These are phyloP conservation scores for Stenopsyche tienmushanensis DNA, from an alignment of 1,140 invertebrate species.

Conservation along the genomic window DNA sequence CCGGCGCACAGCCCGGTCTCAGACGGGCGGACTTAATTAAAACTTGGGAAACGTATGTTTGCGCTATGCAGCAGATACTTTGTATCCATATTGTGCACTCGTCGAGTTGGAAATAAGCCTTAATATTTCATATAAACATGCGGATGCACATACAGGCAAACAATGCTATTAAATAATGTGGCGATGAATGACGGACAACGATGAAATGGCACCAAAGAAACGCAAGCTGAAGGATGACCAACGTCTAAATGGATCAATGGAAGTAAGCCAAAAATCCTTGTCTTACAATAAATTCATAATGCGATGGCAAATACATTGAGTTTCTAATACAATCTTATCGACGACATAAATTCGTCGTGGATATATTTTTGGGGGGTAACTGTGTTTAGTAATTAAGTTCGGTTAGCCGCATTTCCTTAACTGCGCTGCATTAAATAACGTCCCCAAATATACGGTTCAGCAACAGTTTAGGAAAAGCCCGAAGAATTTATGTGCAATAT, in stretches of 20 bases:
- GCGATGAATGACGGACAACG: no score
- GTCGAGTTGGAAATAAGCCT: no score
- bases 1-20: neutral
- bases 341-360: neutral
- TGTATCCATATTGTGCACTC: no score
- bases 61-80: neutral
- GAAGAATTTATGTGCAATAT: neutral
- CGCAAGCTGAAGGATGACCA: neutral
- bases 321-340: neutral
- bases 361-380: neutral
- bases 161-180: no score
- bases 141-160: no score
- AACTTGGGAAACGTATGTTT: neutral
- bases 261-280: no score
- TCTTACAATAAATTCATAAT: neutral
- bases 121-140: no score
- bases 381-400: neutral
- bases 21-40: neutral
- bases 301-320: neutral
- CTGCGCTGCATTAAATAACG: neutral
- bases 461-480: neutral
- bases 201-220: neutral
- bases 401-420: neutral
- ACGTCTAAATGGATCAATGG: no score
- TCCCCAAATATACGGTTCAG: neutral